Evolutionary conservation across 1,140 invertebrate genomes (phyloP).

Genomic region (Drosophila pectinifera): DNA sequence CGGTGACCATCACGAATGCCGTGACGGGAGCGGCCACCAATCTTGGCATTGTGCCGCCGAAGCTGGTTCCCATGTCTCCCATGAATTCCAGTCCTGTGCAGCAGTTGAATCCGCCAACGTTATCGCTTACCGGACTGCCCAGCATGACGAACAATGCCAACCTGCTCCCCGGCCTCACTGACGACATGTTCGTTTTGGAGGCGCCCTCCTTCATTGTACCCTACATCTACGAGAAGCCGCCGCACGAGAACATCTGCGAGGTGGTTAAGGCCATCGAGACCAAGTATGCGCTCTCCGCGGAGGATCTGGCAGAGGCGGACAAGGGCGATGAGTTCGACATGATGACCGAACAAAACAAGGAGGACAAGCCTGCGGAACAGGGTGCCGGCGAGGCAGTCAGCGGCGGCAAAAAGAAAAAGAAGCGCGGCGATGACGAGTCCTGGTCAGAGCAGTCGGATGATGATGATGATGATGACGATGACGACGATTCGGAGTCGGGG

Average conservation of each 20-base stretch:
- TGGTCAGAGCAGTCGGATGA: constrained; percentile 85
- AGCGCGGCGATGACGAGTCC: constrained; percentile 81
- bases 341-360: constrained; percentile 82
- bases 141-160: constrained; percentile 85
- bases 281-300: constrained; percentile 87
- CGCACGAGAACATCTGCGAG: constrained; percentile 91
- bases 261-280: constrained; percentile 89
- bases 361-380: constrained; percentile 64
- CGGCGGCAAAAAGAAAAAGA: constrained; percentile 83
- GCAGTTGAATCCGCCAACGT: constrained; percentile 73
- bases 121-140: constrained; percentile 67
- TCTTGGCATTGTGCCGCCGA: constrained; percentile 62
- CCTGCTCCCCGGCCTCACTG: constrained; percentile 91
- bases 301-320: constrained; percentile 84
- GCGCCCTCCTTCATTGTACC: constrained; percentile 96
- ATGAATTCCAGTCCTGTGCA: constrained; percentile 42
- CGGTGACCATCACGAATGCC: constrained; percentile 84
- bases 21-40: constrained; percentile 68
- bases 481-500: constrained; percentile 86
- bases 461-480: constrained; percentile 86
- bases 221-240: constrained; percentile 96
- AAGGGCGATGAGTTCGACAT: constrained; percentile 84
- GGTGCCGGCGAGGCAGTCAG: constrained; percentile 6
- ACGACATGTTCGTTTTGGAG: constrained; percentile 96
- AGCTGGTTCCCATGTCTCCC: constrained; percentile 71